Conservation (phyloP, 2,888 invertebrate species). For the Nephrotoma flavescens region DNA sequence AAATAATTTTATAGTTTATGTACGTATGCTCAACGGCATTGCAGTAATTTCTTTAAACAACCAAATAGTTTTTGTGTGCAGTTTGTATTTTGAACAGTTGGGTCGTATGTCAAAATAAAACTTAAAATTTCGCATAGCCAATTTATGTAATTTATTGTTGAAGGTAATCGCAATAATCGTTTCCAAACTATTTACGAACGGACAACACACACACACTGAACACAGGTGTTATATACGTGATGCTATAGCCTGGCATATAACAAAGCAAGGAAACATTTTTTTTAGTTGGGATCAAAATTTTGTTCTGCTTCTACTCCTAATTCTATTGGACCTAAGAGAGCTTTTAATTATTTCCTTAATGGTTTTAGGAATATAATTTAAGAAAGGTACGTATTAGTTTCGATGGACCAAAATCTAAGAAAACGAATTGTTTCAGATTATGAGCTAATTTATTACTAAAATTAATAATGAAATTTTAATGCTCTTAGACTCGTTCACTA, state of each 20-base stretch:
- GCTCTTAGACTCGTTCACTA: too few species aligned
- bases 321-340: background rate
- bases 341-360: background rate
- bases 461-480: too few species aligned
- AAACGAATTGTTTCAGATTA: background rate
- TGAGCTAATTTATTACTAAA: background rate
- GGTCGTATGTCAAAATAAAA: background rate
- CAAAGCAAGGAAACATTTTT: background rate
- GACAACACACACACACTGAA: background rate
- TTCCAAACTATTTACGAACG: background rate
- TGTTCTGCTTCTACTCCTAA: background rate
- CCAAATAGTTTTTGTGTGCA: background rate
- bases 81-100: background rate
- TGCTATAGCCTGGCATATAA: background rate
- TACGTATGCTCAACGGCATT: background rate
- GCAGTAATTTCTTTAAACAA: background rate
- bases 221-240: background rate
- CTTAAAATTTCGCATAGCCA: background rate
- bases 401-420: background rate
- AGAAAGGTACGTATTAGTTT: background rate
- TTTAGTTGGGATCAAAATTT: background rate
- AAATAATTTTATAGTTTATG: background rate
- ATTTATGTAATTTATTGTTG: background rate
- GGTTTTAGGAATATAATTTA: background rate
- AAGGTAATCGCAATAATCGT: background rate